Evolutionary conservation across 2,888 invertebrate genomes (phyloP), one percentile per base, ranked within the genome.

Genomic region (Netelia fuscicornis): DNA sequence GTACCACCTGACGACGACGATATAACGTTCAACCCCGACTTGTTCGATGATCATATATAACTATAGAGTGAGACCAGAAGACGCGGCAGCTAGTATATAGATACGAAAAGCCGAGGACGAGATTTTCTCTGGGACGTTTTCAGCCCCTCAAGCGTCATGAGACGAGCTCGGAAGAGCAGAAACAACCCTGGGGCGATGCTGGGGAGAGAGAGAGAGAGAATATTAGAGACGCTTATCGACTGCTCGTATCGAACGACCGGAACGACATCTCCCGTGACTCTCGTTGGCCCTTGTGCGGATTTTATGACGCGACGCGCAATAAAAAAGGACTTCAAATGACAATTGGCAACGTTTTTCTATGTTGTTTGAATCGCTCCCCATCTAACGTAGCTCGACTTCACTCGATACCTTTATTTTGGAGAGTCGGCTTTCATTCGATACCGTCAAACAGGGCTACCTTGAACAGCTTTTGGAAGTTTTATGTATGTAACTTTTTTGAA

Each of bases 71-170:
- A 48, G 13, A 48, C 13, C 48, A 13, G 3, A 48, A 13, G 1
- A 48, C 3, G 13, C 48, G 13, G 11, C 13, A 48, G 13, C 48
- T 48, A 10, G 9, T 58, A 58, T 58, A 58, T 58, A 58, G 3
- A 54, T 11, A 44, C 62, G 70, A 75, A 54, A 75, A 68, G 75
- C n/a, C 42, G 62, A 70, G 81, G 75, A 64, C 37, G 70, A 75
- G 64, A 75, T 75, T 81, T 81, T 65, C 48, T 11, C 52, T 23
- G 52, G 52, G 60, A 25, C n/a, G 23, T 37, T 74, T 74, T 75
- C 68, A 6, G 62, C 67, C 44, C 68, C 23, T 52, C 48, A 37
- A 10, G 58, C 17, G 58, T 17, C 54, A 58, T 20, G 58, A 17
- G 58, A 2, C n/a, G 52, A 25, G 54, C 70, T 70, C 54, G 30